Percentiles rank a stretch among this genome's conserved stretches.
phyloP scores from a whole-genome alignment of 1,140 invertebrate genomes.

The Hirudo medicinalis region DNA sequence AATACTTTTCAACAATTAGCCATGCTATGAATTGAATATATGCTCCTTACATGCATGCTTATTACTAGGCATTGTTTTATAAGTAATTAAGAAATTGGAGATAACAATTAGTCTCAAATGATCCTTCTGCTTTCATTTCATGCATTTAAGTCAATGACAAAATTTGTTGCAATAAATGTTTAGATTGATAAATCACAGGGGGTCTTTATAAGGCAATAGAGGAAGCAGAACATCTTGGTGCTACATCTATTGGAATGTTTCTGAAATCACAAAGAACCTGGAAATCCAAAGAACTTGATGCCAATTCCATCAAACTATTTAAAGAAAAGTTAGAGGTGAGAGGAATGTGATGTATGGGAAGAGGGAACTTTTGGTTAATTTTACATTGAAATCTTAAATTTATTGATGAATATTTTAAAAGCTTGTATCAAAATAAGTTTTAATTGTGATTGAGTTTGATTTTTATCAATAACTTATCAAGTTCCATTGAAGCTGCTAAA shows the following conservation, averaged over 20 bases:
- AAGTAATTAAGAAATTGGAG: too few relatives aligned
- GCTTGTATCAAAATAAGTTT: not conserved
- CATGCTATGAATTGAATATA: too few relatives aligned
- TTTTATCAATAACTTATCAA: not conserved
- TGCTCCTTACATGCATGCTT: too few relatives aligned
- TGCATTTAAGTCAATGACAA: too few relatives aligned
- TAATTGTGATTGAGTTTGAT: too few relatives aligned
- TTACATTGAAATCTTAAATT: not conserved
- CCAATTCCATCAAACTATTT: conserved; percentile 37
- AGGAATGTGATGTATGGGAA: not conserved
- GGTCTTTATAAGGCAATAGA: conserved; percentile 37
- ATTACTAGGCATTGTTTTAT: too few relatives aligned
- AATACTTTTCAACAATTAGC: too few relatives aligned
- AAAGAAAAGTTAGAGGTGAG: conserved; percentile 33
- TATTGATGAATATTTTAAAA: not conserved
- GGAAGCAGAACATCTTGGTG: conserved; percentile 37
- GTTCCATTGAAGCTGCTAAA: conserved; percentile 19
- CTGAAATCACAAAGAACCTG: conserved; percentile 42
- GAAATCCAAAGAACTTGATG: conserved; percentile 42
- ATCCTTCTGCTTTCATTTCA: too few relatives aligned
- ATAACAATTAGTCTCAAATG: too few relatives aligned
- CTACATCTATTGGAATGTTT: conserved; percentile 43
- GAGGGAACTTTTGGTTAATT: not conserved
- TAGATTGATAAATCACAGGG: conserved; percentile 26
- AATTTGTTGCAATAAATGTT: too few relatives aligned